These are phyloP conservation scores for Montipora capitata DNA, from an alignment of 92 coral and sea anemone species.

Conservation along the genomic window DNA sequence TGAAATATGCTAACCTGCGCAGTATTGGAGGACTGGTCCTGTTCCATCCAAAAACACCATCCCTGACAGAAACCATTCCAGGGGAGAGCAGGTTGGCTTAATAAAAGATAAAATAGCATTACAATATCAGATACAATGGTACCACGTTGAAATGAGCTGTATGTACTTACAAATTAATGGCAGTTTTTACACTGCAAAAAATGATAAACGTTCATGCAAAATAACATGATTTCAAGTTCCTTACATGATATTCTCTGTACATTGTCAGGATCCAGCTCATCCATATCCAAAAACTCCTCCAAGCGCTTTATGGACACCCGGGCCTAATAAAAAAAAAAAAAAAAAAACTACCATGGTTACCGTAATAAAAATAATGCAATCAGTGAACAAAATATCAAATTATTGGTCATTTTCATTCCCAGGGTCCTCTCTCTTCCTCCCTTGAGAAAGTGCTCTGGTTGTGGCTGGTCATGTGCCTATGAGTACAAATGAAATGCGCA, in stretches of 20 bases:
- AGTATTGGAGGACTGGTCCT: conserved; percentile 76
- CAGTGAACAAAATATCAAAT: too few species aligned
- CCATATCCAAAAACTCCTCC: conserved; percentile 65
- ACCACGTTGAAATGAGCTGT: too few species aligned
- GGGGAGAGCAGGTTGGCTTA: not conserved
- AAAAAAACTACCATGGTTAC: too few species aligned
- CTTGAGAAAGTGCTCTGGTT: too few species aligned
- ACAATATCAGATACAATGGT: too few species aligned
- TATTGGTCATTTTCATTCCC: too few species aligned
- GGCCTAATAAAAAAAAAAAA: conserved; percentile 43
- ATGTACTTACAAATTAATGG: too few species aligned
- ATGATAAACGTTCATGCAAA: too few species aligned
- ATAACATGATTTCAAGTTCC: not conserved
- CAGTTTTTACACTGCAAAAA: too few species aligned
- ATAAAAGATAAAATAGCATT: conserved; percentile 11
- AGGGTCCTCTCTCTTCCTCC: too few species aligned
- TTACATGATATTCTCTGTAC: conserved; percentile 57
- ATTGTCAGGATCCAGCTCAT: conserved; percentile 71
- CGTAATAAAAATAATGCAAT: not conserved
- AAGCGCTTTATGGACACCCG: conserved; percentile 77
- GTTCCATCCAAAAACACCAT: conserved; percentile 92
- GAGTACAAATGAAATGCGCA: too few species aligned
- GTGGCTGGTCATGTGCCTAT: too few species aligned
- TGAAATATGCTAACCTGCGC: conserved; percentile 64
- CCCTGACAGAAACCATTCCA: conserved; percentile 63